A percentile compares a stretch with the other conserved stretches of the same genome.
Conservation (phyloP, 2,797 vertebrate species). For the Antennarius maculatus region DNA sequence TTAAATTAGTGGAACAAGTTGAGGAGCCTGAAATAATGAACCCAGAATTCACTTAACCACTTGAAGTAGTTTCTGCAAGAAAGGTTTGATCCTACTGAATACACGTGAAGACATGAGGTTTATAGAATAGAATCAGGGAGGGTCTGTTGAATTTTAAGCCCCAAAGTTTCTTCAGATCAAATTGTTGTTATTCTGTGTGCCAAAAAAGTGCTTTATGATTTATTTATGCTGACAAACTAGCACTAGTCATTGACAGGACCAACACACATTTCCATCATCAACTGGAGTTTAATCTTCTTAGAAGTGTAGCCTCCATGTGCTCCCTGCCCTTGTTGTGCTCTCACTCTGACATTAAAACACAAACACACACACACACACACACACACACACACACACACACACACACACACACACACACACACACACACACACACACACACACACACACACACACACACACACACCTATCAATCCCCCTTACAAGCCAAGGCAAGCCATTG, state of each 20-base stretch:
- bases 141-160: background rate
- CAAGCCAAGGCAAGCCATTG: slow-evolving; percentile 57
- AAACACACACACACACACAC: slow-evolving; percentile 13
- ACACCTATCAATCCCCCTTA: slow-evolving; percentile 68
- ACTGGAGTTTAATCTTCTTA: slow-evolving; percentile 49
- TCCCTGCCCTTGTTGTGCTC: slow-evolving; percentile 18
- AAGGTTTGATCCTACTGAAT: background rate
- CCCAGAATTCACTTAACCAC: background rate
- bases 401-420: slow-evolving; percentile 13
- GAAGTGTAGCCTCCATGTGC: slow-evolving; percentile 43
- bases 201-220: background rate
- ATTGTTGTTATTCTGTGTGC: background rate
- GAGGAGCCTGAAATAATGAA: slow-evolving; percentile 4
- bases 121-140: background rate
- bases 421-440: slow-evolving; percentile 11
- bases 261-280: slow-evolving; percentile 43
- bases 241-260: slow-evolving; percentile 17
- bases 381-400: slow-evolving; percentile 19
- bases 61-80: background rate
- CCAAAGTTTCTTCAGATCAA: background rate
- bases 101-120: background rate
- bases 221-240: background rate
- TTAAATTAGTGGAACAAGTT: slow-evolving; percentile 7
- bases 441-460: slow-evolving; percentile 34
- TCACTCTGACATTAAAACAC: background rate